A percentile compares a stretch with the other conserved stretches of the same genome.
Conservation (phyloP, 2,888 invertebrate genomes). For the Hipparchia semele region DNA sequence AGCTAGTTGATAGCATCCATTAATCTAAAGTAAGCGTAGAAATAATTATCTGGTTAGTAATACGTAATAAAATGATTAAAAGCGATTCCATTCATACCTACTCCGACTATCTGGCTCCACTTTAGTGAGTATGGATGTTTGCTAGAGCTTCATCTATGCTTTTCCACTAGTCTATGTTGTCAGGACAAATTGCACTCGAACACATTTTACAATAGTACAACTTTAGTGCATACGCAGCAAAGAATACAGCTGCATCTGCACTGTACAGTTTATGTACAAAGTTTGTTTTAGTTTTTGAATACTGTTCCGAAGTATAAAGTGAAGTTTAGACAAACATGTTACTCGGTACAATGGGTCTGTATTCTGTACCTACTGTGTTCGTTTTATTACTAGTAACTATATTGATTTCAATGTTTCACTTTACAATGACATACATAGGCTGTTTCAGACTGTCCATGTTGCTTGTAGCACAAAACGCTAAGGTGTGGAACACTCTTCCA, state of each 20-base stretch:
- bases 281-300: conserved; percentile 23
- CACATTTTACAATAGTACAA: conserved; percentile 11
- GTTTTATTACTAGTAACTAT: conserved; percentile 6
- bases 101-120: background rate
- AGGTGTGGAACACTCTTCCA: no score
- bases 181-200: conserved; percentile 21
- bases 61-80: background rate
- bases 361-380: background rate
- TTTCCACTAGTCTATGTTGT: background rate
- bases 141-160: background rate
- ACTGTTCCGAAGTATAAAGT: conserved; percentile 36
- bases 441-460: background rate
- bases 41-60: no score
- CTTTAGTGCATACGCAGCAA: conserved; percentile 22
- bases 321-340: conserved; percentile 33
- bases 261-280: conserved; percentile 9
- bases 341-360: conserved; percentile 17
- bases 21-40: no score
- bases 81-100: background rate
- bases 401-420: conserved; percentile 6
- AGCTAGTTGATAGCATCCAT: no score
- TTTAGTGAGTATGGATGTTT: background rate
- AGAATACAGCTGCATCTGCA: conserved; percentile 19
- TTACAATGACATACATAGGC: background rate
- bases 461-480: no score